Evolutionary conservation across 2,797 vertebrate species (phyloP).

Genomic region (Selene dorsalis): DNA sequence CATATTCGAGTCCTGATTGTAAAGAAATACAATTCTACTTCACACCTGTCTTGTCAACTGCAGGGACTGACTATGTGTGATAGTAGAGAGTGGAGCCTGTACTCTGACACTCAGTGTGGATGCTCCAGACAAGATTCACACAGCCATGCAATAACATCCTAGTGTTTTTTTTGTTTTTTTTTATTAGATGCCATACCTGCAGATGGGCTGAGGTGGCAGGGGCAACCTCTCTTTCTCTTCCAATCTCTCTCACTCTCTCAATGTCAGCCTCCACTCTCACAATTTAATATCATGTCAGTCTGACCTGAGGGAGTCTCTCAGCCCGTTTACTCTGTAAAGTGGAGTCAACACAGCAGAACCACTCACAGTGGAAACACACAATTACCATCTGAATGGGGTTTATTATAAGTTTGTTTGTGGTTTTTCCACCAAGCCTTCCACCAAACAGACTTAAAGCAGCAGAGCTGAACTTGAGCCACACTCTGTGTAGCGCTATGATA

Average conservation of each 20-base stretch:
- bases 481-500: slow-evolving; percentile 39
- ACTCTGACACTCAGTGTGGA: slow-evolving; percentile 23
- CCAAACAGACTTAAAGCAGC: slow-evolving; percentile 33
- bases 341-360: slow-evolving; percentile 69
- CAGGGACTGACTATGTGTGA: slow-evolving; percentile 26
- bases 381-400: slow-evolving; percentile 59
- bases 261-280: slow-evolving; percentile 50
- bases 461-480: slow-evolving; percentile 29
- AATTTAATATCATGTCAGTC: slow-evolving; percentile 69
- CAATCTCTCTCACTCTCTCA: slow-evolving; percentile 18
- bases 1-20: background rate
- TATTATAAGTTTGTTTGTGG: slow-evolving; percentile 57
- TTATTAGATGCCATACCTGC: slow-evolving; percentile 62
- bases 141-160: slow-evolving; percentile 54
- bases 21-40: slow-evolving; percentile 13
- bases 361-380: slow-evolving; percentile 50
- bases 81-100: slow-evolving; percentile 16
- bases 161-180: slow-evolving; percentile 7
- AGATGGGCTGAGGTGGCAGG: slow-evolving; percentile 42
- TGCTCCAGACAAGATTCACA: slow-evolving; percentile 59
- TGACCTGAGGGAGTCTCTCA: slow-evolving; percentile 60
- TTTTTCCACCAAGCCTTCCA: slow-evolving; percentile 14
- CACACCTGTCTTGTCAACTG: background rate
- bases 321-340: slow-evolving; percentile 60
- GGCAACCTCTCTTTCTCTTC: slow-evolving; percentile 4